Evolutionary conservation across 2,797 vertebrate species (phyloP).

Genomic region (Danio aesculapii): DNA sequence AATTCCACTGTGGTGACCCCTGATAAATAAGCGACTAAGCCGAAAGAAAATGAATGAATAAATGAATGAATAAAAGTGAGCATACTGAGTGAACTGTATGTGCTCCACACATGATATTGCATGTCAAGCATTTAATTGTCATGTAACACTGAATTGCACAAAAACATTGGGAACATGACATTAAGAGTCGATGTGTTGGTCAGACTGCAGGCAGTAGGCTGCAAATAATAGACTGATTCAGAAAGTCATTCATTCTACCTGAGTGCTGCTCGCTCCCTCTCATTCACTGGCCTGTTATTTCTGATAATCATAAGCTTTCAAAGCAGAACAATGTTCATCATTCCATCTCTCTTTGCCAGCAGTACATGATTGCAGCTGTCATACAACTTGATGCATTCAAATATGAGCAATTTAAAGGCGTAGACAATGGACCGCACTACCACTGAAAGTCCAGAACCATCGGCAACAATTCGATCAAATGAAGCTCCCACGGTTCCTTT

Average conservation of each 20-base stretch:
- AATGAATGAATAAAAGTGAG: too few species aligned
- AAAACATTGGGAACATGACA: neutral
- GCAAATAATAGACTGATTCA: constrained; percentile 50
- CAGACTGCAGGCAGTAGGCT: neutral
- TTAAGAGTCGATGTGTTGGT: neutral
- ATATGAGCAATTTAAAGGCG: constrained; percentile 25
- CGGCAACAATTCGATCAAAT: constrained; percentile 9
- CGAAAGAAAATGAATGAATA: too few species aligned
- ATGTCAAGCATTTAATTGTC: neutral
- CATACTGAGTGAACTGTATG: neutral
- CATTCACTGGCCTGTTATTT: constrained; percentile 59
- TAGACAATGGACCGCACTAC: neutral
- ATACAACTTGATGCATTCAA: constrained; percentile 3
- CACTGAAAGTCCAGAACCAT: constrained; percentile 41
- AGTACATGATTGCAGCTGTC: constrained; percentile 40
- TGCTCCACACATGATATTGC: neutral
- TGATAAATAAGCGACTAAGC: too few species aligned
- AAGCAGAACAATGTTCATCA: constrained; percentile 42
- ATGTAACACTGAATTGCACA: neutral
- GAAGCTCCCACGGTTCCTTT: neutral
- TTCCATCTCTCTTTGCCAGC: neutral
- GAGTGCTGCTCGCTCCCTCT: constrained; percentile 40
- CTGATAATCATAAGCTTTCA: constrained; percentile 55
- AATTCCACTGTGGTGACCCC: too few species aligned
- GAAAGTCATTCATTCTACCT: constrained; percentile 40